These are phyloP conservation scores for Probosciger aterrimus DNA, from an alignment of 2,113 vertebrate species.

Conservation along the genomic window DNA sequence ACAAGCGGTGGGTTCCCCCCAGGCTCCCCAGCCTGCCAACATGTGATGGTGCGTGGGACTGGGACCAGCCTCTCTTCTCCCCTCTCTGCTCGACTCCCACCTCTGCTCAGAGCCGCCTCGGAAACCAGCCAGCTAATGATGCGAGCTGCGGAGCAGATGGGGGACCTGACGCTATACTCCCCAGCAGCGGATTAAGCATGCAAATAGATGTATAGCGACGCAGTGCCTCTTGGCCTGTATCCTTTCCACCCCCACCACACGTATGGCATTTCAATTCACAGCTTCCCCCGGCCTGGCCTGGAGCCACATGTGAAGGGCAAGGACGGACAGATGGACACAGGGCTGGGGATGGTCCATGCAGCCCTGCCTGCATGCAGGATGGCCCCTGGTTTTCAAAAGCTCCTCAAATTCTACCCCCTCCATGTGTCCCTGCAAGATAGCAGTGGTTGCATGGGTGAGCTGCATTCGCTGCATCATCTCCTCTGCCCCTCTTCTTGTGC, in stretches of 20 bases:
- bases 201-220: constrained; percentile 27
- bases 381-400: background rate
- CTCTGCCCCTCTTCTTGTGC: background rate
- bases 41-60: background rate
- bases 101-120: constrained; percentile 20
- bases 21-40: background rate
- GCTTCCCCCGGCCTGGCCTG: background rate
- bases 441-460: rapidly evolving
- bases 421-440: rapidly evolving
- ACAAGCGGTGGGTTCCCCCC: background rate
- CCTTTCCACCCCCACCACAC: background rate
- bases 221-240: constrained; percentile 3
- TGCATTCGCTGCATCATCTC: background rate
- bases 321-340: background rate
- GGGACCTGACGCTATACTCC: constrained; percentile 51
- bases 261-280: background rate
- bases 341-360: rapidly evolving
- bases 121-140: constrained; percentile 68
- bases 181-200: constrained; percentile 40
- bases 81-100: constrained; percentile 9
- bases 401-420: background rate
- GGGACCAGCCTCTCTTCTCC: background rate
- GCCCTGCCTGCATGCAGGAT: background rate
- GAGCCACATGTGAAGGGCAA: background rate
- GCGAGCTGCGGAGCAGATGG: constrained; percentile 59